Evolutionary conservation across 2,797 vertebrate genomes (phyloP), one percentile per base, ranked within the genome.

Genomic region (Dipus sagitta): DNA sequence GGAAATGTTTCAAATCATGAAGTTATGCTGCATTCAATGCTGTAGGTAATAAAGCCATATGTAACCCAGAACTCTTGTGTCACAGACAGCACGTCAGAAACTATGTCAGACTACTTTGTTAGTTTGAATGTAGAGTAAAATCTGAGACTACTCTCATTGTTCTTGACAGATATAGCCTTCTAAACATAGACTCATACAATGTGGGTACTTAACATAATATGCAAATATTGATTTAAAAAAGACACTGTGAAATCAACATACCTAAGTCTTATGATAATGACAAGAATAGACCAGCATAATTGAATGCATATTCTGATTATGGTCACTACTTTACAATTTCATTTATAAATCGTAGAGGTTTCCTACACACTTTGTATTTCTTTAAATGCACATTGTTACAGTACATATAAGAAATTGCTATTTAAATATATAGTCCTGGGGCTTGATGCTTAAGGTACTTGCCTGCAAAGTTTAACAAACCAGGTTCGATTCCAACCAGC

Each of bases 211-310:
- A 84, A 77, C 12, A n/a, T 70, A 87, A 79, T 38, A 84, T 42
- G 34, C 30, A 91, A 84, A 93, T 86, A 71, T 2, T 74, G 65
- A 80, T 60, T 71, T 58, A 68, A 84, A 80, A 93, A 78, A 89
- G 76, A 62, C 42, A 89, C 28, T 67, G n/a, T 28, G 14, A 81
- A 82, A 67, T 75, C 60, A 47, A 78, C 20, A 91, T 70, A 34
- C n/a, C n/a, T 67, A 67, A 68, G 14, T 47, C 65, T n/a, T 64
- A 15, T 38, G 68, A 79, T 90, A 67, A 78, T 9, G 14, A 90
- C 52, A 15, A 15, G 52, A 78, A 68, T 13, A 65, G 42, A 82
- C 20, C 30, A 15, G 1, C 38, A n/a, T 60, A 67, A 72, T 54
- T 12, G 30, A 74, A 87, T 30, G 7, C 32, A n/a, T 3, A 52